Evolutionary conservation across 2,113 vertebrate genomes (phyloP), one percentile per base, ranked within the genome.

Genomic region (Thunnus thynnus): DNA sequence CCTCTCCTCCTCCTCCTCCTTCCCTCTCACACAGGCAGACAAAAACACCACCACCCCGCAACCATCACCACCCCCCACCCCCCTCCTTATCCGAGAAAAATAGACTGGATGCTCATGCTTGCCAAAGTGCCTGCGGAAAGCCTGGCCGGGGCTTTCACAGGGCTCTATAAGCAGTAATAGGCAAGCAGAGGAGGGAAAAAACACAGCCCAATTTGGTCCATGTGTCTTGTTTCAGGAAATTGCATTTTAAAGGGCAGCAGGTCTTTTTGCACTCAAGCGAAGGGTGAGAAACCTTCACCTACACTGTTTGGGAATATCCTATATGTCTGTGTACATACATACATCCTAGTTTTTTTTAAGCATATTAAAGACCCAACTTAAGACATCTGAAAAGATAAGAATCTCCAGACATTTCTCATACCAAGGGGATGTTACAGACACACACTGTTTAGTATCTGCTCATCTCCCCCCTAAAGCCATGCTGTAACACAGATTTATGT

Each of bases 171-270:
- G 80, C 86, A 79, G 89, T 91, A 91, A 90, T 83, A 86, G 91
- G 80, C 77, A 27, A 84, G 58, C 82, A 75, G 76, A 67, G 68
- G 51, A 55, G 77, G 32, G 56, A 50, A 65, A 84, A 58, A 79
- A 85, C 41, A 73, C 32, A 7, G 75, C 78, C 78, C 85, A 89
- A 85, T 90, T 92, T 88, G 78, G 76, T 92, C 82, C 72, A 16
- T 92, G 90, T 86, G 91, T 91, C 89, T 88, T 88, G 82, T 92
- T 93, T 90, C 89, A 93, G 90, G 94, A 93, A 93, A 92, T 93
- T 92, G 86, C 85, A 61, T 93, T 92, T 89, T 91, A 86, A 89
- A 85, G 88, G 80, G 84, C 83, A 86, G 84, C 73, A 80, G 82
- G 78, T 86, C 70, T 90, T 72, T 85, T 85, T 75, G n/a, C 5